A percentile compares a stretch with the other conserved stretches of the same genome.
phyloP scores from a whole-genome alignment of 2,888 invertebrate genomes.

The Acronicta alni region DNA sequence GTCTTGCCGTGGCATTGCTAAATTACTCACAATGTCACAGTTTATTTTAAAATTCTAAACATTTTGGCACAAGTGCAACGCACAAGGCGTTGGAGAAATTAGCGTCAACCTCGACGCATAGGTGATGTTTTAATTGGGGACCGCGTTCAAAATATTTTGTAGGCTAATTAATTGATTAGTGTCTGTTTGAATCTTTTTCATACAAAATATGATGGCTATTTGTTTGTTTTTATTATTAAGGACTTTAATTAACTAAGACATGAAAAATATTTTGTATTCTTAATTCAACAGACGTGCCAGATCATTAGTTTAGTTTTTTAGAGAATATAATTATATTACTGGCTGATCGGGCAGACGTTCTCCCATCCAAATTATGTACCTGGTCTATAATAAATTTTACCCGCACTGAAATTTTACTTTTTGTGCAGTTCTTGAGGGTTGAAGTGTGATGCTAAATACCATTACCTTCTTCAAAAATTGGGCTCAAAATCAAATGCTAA shows the following conservation, averaged over 20 bases:
- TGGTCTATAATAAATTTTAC: no score
- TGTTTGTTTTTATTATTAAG: conserved; percentile 9
- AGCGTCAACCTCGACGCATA: conserved; percentile 29
- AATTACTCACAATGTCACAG: conserved; percentile 61
- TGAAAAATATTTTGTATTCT: no score
- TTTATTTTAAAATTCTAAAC: conserved; percentile 61
- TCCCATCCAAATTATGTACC: no score
- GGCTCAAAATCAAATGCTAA: no score
- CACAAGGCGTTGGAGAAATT: conserved; percentile 45
- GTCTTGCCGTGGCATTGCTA: conserved; percentile 32
- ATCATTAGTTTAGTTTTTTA: no score
- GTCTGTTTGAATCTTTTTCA: conserved; percentile 8
- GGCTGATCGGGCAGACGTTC: no score
- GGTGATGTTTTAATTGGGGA: conserved; percentile 30
- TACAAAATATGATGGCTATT: conserved; percentile 1
- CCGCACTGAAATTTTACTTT: no score
- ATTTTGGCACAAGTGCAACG: conserved; percentile 59
- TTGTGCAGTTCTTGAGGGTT: no score
- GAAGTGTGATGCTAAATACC: no score
- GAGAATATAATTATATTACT: no score
- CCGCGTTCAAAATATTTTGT: conserved; percentile 36
- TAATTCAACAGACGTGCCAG: no score
- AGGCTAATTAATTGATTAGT: conserved; percentile 34
- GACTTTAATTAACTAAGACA: conserved; percentile 11
- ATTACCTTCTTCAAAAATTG: no score